These are phyloP conservation scores for Druon quercuslanigerum DNA, from an alignment of 1,140 invertebrate genomes.

Conservation along the genomic window DNA sequence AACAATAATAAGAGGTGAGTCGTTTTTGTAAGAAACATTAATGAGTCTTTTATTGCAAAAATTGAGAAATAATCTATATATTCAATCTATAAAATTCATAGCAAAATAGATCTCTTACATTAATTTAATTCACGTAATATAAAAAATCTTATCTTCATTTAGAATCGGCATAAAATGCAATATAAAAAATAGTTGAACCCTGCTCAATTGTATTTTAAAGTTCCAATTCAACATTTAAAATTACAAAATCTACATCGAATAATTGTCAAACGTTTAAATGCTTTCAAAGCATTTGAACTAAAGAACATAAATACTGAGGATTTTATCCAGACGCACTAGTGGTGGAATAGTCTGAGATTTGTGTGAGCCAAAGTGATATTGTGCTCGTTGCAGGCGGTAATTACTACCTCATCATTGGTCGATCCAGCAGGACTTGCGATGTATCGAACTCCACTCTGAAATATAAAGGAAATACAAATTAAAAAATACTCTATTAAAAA, in stretches of 20 bases:
- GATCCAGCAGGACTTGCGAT: constrained; percentile 96
- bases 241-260: no score
- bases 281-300: background rate
- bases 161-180: background rate
- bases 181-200: no score
- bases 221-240: no score
- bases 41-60: background rate
- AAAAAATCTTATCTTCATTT: background rate
- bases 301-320: background rate
- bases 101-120: background rate
- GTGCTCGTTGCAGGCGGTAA: constrained; percentile 94
- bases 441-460: constrained; percentile 94
- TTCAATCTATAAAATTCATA: background rate
- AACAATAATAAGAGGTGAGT: no score
- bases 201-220: no score
- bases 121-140: background rate
- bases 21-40: background rate
- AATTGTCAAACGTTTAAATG: no score
- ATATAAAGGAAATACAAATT: constrained; percentile 57
- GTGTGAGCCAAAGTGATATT: constrained; percentile 92
- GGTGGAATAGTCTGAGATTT: constrained; percentile 96
- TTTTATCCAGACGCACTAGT: constrained; percentile 77
- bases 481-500: no score
- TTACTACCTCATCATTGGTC: constrained; percentile 93
- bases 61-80: background rate